A percentile compares a stretch with the other conserved stretches of the same genome.
These are phyloP conservation scores for Gnathonemus longibarbis DNA, from an alignment of 2,113 vertebrate species.

Conservation along the genomic window DNA sequence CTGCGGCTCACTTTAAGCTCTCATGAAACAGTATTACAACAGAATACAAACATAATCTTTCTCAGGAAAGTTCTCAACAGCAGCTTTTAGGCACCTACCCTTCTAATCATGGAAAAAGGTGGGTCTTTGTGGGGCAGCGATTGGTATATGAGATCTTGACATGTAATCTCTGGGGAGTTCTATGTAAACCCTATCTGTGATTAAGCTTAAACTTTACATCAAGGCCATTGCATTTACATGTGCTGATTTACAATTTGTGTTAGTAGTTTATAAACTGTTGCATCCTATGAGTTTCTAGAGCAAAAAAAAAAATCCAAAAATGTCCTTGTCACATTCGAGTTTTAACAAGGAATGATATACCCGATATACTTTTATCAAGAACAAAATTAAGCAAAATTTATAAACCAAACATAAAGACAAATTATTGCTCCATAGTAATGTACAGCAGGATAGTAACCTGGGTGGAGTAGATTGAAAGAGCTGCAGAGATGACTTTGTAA, in stretches of 20 bases:
- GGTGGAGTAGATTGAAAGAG: neutral
- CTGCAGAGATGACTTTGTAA: neutral
- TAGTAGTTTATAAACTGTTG: neutral
- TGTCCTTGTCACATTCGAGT: neutral
- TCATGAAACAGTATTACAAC: slow-evolving; percentile 41
- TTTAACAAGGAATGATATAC: neutral
- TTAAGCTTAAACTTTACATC: neutral
- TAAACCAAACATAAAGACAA: neutral
- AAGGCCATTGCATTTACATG: neutral
- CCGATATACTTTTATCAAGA: neutral
- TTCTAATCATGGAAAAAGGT: slow-evolving; percentile 9
- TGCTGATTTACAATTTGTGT: neutral
- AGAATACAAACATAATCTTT: slow-evolving; percentile 24
- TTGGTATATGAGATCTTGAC: neutral
- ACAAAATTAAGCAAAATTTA: neutral
- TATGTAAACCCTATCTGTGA: neutral
- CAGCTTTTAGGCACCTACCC: slow-evolving; percentile 27
- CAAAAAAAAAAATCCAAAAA: neutral
- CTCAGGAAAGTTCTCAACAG: slow-evolving; percentile 17
- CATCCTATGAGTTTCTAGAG: neutral
- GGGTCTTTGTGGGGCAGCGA: neutral
- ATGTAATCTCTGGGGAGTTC: slow-evolving; percentile 1
- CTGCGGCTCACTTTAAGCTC: slow-evolving; percentile 49
- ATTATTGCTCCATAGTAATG: neutral
- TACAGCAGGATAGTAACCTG: neutral